Evolutionary conservation across 2,888 invertebrate genomes (phyloP).

Genomic region (Gandaritis pyraliata): DNA sequence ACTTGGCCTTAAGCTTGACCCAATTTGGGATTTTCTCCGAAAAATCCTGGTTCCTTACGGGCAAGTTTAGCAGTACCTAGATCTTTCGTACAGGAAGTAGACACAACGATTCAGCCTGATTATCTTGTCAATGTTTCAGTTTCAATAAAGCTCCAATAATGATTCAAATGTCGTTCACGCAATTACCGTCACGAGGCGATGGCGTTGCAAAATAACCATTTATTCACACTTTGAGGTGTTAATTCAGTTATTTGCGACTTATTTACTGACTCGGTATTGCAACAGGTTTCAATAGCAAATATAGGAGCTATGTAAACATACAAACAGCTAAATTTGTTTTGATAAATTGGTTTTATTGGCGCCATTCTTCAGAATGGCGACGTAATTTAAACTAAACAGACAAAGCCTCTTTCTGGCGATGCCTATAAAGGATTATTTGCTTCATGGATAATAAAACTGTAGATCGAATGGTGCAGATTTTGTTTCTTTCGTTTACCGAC

Average conservation of each 20-base stretch:
- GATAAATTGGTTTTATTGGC: slow-evolving; percentile 54
- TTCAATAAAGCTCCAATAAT: slow-evolving; percentile 48
- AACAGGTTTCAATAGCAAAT: slow-evolving; percentile 57
- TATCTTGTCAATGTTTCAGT: slow-evolving; percentile 52
- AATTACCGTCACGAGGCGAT: slow-evolving; percentile 54
- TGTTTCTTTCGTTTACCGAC: too few species aligned
- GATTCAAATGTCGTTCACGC: slow-evolving; percentile 52
- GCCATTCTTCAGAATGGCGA: slow-evolving; percentile 59
- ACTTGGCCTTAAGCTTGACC: too few species aligned
- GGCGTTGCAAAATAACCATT: slow-evolving; percentile 57
- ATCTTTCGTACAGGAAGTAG: too few species aligned
- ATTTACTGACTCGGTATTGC: slow-evolving; percentile 59
- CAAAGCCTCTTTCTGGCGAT: background rate
- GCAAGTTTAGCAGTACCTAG: too few species aligned
- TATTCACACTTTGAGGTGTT: slow-evolving; percentile 61
- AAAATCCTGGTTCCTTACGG: too few species aligned
- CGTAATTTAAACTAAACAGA: slow-evolving; percentile 21
- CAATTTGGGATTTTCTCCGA: too few species aligned
- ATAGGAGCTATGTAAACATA: slow-evolving; percentile 58
- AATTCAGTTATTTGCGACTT: slow-evolving; percentile 63
- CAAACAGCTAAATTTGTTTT: slow-evolving; percentile 51
- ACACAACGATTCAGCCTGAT: slow-evolving; percentile 36
- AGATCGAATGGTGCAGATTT: too few species aligned
- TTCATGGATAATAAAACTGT: background rate
- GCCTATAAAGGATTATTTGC: background rate